phyloP scores from a whole-genome alignment of 1,140 invertebrate species.

The Teleogryllus occipitalis region DNA sequence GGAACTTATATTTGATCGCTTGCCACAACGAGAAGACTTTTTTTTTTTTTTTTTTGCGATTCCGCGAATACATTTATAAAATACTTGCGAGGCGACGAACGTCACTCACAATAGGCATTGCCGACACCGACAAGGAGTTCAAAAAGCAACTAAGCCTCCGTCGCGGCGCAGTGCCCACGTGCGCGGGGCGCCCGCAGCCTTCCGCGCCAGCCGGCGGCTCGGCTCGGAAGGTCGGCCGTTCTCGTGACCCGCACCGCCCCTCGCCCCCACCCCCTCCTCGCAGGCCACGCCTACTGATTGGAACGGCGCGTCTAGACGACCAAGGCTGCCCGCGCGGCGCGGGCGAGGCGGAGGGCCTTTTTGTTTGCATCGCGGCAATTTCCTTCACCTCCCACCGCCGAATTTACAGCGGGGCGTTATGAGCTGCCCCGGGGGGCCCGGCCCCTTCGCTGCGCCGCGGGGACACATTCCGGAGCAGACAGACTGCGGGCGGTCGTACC shows the following conservation, averaged over 20 bases:
- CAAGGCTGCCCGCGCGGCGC: neutral
- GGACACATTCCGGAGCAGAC: neutral
- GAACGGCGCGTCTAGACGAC: neutral
- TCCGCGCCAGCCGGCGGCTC: neutral
- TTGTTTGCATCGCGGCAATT: neutral
- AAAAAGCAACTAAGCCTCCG: no score
- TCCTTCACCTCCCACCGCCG: neutral
- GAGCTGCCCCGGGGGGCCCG: no score
- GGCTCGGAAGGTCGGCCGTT: neutral
- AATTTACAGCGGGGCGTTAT: neutral
- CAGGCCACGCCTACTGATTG: neutral
- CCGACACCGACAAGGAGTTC: no score
- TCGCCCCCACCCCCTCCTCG: neutral
- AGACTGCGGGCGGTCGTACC: neutral
- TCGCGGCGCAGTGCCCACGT: no score
- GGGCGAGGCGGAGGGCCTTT: neutral
- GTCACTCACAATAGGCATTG: no score
- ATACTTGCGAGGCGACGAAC: no score
- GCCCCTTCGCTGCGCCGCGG: neutral
- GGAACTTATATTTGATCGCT: no score
- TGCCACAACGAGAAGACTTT: no score
- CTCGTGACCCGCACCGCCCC: neutral
- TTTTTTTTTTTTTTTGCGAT: no score
- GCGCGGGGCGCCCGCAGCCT: no score
- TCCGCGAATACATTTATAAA: no score